Evolutionary conservation across 2,888 invertebrate species (phyloP), one percentile per base, ranked within the genome.

Genomic region (Mycalesis mineus): DNA sequence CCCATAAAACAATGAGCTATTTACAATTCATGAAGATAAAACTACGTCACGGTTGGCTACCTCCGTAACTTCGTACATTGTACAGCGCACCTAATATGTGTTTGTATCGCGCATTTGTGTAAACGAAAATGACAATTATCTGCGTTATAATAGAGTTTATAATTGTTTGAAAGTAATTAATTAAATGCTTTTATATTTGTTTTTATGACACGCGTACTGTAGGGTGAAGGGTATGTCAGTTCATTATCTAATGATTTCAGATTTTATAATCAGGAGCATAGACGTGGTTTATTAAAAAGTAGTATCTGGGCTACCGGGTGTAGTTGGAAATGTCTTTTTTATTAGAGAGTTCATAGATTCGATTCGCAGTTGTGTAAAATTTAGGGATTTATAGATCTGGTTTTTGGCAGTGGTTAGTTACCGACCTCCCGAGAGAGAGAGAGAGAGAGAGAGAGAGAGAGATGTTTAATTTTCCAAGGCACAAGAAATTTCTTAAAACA

Each of bases 11-110:
- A 62, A 61, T 61, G 54, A 40, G 61, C 68, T 66, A 74, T 79
- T 77, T 75, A 73, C 74, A 74, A 78, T 80, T 79, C 75, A 76
- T 76, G 68, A 55, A 45, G 37, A 51, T 47, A 65, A 61, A 66
- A 62, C 64, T 68, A 56, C 62, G 68, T 75, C 68, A 69, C 74
- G 78, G 68, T 71, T 69, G 67, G 80, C 64, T 71, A 65, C 70
- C 70, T 66, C 52, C 42, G 29, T 50, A 28, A 6, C 2, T 50
- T 40, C 17, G 11, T 52, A 42, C 42, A 11, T 7, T 14, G 11
- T 52, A 52, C 33, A 17, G 29, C 14, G 36, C 8, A 36, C 17
- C 17, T 22, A 31, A 36, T 40, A 28, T 15, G 15, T 15, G 31
- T 9, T 41, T 41, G 13, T 51, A 51, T 31, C 31, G 3, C 29